These are phyloP conservation scores for Corythoichthys haematopterus DNA, from an alignment of 2,113 vertebrate genomes.

Conservation along the genomic window DNA sequence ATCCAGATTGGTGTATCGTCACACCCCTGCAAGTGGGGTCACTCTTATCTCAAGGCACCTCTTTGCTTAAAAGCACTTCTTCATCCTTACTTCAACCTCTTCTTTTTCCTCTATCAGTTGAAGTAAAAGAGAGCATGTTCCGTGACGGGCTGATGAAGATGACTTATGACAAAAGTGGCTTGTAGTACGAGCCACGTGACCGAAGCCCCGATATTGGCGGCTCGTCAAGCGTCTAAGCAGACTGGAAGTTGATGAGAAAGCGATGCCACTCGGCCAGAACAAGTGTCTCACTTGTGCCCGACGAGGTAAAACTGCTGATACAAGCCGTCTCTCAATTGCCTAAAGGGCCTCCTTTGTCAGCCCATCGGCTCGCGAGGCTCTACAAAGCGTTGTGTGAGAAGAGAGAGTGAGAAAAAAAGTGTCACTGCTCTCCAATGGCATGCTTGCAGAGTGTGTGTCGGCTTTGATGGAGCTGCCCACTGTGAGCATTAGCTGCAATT, in stretches of 20 bases:
- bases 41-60: neutral
- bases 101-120: constrained; percentile 16
- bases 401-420: neutral
- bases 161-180: constrained; percentile 31
- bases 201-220: constrained; percentile 54
- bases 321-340: constrained; percentile 57
- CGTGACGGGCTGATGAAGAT: constrained; percentile 25
- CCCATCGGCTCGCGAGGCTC: constrained; percentile 9
- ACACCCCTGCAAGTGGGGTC: too few relatives aligned
- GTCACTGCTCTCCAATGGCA: constrained; percentile 27
- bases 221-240: constrained; percentile 55
- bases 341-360: constrained; percentile 62
- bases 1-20: too few relatives aligned
- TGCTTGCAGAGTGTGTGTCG: constrained; percentile 22
- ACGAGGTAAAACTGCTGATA: constrained; percentile 64
- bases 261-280: constrained; percentile 48
- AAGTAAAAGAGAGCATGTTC: constrained; percentile 21
- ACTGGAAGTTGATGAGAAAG: constrained; percentile 63
- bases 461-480: constrained; percentile 31
- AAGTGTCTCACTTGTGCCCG: constrained; percentile 54
- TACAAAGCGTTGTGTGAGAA: constrained; percentile 1
- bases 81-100: neutral
- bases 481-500: constrained; percentile 24
- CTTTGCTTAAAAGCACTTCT: neutral
- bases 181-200: constrained; percentile 33